These are phyloP conservation scores for Psammodynastes pulverulentus DNA, from an alignment of 2,113 vertebrate genomes.

Conservation along the genomic window DNA sequence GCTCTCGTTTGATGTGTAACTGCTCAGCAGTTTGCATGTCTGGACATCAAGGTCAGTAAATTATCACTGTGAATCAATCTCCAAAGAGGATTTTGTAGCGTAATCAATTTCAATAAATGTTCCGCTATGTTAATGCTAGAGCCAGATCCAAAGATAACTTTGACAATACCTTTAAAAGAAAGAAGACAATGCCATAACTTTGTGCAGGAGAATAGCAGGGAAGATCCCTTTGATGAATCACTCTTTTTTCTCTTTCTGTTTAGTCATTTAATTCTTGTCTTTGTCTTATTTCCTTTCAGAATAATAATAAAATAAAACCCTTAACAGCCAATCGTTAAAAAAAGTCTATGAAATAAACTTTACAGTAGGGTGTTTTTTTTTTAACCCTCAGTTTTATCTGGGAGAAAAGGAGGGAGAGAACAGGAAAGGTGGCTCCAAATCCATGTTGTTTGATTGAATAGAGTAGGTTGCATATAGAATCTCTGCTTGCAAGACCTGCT, in stretches of 20 bases:
- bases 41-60: constrained; percentile 59
- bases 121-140: not conserved
- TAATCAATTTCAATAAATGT: not conserved
- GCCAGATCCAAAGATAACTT: not conserved
- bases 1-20: constrained; percentile 48
- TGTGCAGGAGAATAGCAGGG: not conserved
- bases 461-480: not conserved
- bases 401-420: not conserved
- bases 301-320: not conserved
- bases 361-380: not conserved
- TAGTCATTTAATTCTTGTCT: not conserved
- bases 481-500: not conserved
- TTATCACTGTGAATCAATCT: constrained; percentile 37
- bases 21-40: constrained; percentile 39
- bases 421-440: not conserved
- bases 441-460: not conserved
- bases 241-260: not conserved
- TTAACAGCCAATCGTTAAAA: not conserved
- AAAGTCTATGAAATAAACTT: constrained; percentile 21
- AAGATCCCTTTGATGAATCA: not conserved
- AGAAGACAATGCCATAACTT: not conserved
- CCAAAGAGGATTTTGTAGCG: constrained; percentile 30
- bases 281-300: not conserved
- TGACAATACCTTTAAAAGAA: not conserved
- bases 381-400: not conserved